Evolutionary conservation across 2,888 invertebrate genomes (phyloP).

Genomic region (Lacanobia oleracea): DNA sequence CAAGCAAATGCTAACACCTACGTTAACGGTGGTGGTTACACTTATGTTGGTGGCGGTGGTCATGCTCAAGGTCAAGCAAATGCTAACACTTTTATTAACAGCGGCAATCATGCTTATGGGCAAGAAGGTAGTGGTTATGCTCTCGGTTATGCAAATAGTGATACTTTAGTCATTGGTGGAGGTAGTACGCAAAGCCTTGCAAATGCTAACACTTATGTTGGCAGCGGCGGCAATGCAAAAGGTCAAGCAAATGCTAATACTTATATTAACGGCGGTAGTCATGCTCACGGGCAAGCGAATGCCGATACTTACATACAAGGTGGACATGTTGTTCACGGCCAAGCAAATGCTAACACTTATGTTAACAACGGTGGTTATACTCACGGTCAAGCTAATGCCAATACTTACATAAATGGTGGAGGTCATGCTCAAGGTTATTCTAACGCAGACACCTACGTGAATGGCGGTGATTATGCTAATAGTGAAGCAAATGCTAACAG

Average conservation of each 20-base stretch:
- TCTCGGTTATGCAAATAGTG: too few species aligned
- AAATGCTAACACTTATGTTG: too few species aligned
- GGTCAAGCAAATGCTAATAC: too few species aligned
- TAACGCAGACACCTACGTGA: neutral
- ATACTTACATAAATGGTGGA: rapidly evolving
- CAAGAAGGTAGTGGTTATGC: neutral
- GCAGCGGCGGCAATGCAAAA: too few species aligned
- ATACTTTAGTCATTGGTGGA: too few species aligned
- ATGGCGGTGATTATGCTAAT: neutral
- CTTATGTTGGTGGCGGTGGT: neutral
- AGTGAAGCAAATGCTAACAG: neutral
- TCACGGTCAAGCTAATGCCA: neutral
- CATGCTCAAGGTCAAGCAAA: neutral
- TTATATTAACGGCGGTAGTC: too few species aligned
- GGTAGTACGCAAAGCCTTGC: too few species aligned
- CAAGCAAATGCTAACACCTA: neutral
- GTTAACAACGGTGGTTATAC: rapidly evolving
- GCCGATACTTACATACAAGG: neutral
- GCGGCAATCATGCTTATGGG: neutral
- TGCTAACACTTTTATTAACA: neutral
- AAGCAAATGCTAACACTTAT: neutral
- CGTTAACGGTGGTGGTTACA: too few species aligned
- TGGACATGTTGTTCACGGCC: rapidly evolving
- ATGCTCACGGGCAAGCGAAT: neutral
- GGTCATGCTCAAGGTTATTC: neutral